phyloP scores from a whole-genome alignment of 2,113 vertebrate genomes.

The Cheirogaleus medius region DNA sequence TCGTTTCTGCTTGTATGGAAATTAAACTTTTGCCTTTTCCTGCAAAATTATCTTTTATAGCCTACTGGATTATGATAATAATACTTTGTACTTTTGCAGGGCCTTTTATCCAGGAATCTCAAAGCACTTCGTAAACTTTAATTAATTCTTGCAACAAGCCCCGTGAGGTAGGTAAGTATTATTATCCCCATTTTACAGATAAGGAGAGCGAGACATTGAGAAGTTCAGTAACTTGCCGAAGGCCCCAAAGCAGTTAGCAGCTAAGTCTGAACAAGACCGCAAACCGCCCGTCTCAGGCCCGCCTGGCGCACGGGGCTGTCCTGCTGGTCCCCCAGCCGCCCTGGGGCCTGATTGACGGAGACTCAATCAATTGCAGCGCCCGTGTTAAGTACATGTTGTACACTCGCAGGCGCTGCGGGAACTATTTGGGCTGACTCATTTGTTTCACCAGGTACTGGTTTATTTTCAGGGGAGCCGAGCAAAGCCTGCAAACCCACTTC shows the following conservation, averaged over 20 bases:
- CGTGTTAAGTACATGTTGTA: not conserved
- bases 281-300: not conserved
- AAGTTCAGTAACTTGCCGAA: conserved; percentile 67
- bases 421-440: conserved; percentile 78
- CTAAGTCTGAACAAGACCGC: conserved; percentile 70
- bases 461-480: conserved; percentile 70
- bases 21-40: conserved; percentile 80
- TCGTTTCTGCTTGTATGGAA: conserved; percentile 79
- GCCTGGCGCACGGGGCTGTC: not conserved
- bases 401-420: not conserved
- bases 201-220: conserved; percentile 66
- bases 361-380: not conserved
- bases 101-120: conserved; percentile 77
- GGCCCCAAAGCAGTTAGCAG: conserved; percentile 69
- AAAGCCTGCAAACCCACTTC: conserved; percentile 71
- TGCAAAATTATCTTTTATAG: conserved; percentile 80
- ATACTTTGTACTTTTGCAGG: conserved; percentile 64
- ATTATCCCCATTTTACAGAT: conserved; percentile 79
- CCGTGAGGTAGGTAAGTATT: conserved; percentile 71
- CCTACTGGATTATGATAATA: conserved; percentile 70
- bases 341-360: not conserved
- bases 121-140: conserved; percentile 79
- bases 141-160: conserved; percentile 81
- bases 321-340: not conserved
- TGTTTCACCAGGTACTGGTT: conserved; percentile 74